Evolutionary conservation across 2,888 invertebrate species (phyloP).

Genomic region (Nomada ruficornis): DNA sequence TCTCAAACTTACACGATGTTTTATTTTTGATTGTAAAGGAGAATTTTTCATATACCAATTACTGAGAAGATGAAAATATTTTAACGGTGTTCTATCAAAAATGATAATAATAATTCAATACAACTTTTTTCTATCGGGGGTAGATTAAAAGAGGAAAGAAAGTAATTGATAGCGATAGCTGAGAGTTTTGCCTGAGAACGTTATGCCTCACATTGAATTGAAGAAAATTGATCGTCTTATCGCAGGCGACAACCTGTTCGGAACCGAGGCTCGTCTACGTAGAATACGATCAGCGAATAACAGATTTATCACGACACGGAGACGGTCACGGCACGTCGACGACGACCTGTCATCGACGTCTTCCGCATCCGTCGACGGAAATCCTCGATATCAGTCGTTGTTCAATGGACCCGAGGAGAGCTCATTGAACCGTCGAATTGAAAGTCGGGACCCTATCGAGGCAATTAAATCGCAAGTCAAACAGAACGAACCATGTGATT

Average conservation of each 20-base stretch:
- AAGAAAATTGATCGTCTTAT: constrained; percentile 31
- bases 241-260: constrained; percentile 82
- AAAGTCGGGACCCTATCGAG: constrained; percentile 39
- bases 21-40: no score
- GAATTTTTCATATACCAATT: no score
- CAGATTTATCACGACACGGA: constrained; percentile 66
- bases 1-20: no score
- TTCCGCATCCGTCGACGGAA: constrained; percentile 72
- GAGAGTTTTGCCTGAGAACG: not conserved
- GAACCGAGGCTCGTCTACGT: constrained; percentile 81
- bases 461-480: constrained; percentile 56
- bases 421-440: constrained; percentile 39
- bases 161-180: not conserved
- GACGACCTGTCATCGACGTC: constrained; percentile 74
- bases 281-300: constrained; percentile 83
- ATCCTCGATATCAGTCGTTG: constrained; percentile 73
- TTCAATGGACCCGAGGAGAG: constrained; percentile 74
- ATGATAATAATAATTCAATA: no score
- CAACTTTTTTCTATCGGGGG: no score
- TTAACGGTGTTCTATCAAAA: no score
- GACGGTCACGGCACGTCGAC: constrained; percentile 60
- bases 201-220: constrained; percentile 1
- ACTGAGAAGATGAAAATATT: no score
- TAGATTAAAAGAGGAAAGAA: not conserved
- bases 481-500: constrained; percentile 50